A percentile compares a stretch with the other conserved stretches of the same genome.
phyloP scores from a whole-genome alignment of 2,888 invertebrate species.

The Aspidiotus destructor region DNA sequence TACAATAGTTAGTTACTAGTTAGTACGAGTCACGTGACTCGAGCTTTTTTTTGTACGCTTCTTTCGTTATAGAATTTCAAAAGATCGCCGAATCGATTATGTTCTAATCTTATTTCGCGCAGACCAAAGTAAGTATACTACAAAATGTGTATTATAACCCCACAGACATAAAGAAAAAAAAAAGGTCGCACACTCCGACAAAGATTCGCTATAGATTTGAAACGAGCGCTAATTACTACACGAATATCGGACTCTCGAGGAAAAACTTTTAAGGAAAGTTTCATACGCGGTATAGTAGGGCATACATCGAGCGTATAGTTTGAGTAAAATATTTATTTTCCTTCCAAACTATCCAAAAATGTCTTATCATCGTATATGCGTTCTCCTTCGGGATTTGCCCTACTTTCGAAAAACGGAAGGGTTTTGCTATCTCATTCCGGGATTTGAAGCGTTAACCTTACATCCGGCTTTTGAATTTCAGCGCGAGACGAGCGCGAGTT shows the following conservation, averaged over 20 bases:
- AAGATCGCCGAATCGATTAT: slow-evolving; percentile 19
- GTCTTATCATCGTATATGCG: background rate
- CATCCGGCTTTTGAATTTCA: background rate
- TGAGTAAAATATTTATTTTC: background rate
- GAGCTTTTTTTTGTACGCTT: slow-evolving; percentile 13
- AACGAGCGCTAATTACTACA: no score
- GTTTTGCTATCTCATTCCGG: slow-evolving; percentile 4
- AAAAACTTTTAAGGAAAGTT: no score
- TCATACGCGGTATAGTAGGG: no score
- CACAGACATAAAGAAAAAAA: no score
- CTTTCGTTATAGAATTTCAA: slow-evolving; percentile 17
- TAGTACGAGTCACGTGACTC: slow-evolving; percentile 17
- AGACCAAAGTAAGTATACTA: background rate
- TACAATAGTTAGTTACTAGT: slow-evolving; percentile 28
- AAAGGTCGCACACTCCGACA: no score
- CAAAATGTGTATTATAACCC: no score
- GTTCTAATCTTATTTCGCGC: slow-evolving; percentile 10
- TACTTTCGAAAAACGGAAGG: background rate
- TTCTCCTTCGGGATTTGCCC: background rate
- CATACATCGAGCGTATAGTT: background rate
- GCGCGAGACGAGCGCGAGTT: background rate
- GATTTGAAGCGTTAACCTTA: background rate
- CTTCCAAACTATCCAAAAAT: background rate
- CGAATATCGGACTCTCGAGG: no score
- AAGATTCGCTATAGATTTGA: no score